Percentiles rank a stretch among this genome's conserved stretches.
Evolutionary conservation across 1,140 invertebrate species (phyloP).

Genomic region (Drosophila biarmipes): DNA sequence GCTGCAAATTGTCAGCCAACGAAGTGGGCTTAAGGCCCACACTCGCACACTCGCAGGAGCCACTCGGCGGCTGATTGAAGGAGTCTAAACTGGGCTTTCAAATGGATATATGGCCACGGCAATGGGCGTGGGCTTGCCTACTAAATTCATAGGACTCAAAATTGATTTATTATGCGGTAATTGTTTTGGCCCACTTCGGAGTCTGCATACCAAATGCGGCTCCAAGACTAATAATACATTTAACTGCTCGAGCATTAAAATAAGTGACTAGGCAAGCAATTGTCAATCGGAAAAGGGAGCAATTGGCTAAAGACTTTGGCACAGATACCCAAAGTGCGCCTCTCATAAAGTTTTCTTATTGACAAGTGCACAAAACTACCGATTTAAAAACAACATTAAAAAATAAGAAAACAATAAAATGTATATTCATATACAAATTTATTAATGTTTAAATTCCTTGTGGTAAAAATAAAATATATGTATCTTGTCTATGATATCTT

Average conservation of each 20-base stretch:
- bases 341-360: background rate
- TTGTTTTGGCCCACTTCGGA: slow-evolving; percentile 76
- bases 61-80: slow-evolving; percentile 51
- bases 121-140: slow-evolving; percentile 16
- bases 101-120: background rate
- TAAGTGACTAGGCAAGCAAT: slow-evolving; percentile 44
- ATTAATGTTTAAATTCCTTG: too few relatives aligned
- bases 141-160: slow-evolving; percentile 66
- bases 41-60: slow-evolving; percentile 35
- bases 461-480: too few relatives aligned
- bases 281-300: slow-evolving; percentile 3
- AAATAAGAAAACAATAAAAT: too few relatives aligned
- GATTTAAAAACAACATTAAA: background rate
- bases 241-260: slow-evolving; percentile 53
- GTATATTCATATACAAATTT: too few relatives aligned
- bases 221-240: slow-evolving; percentile 67
- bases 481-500: too few relatives aligned
- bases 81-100: slow-evolving; percentile 29
- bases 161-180: slow-evolving; percentile 80
- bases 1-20: slow-evolving; percentile 65
- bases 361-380: background rate
- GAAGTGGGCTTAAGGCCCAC: slow-evolving; percentile 6
- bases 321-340: slow-evolving; percentile 10
- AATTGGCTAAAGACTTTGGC: slow-evolving; percentile 36
- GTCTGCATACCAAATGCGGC: slow-evolving; percentile 61